phyloP scores from a whole-genome alignment of 2,888 invertebrate species.

The Drosophila anceps region DNA sequence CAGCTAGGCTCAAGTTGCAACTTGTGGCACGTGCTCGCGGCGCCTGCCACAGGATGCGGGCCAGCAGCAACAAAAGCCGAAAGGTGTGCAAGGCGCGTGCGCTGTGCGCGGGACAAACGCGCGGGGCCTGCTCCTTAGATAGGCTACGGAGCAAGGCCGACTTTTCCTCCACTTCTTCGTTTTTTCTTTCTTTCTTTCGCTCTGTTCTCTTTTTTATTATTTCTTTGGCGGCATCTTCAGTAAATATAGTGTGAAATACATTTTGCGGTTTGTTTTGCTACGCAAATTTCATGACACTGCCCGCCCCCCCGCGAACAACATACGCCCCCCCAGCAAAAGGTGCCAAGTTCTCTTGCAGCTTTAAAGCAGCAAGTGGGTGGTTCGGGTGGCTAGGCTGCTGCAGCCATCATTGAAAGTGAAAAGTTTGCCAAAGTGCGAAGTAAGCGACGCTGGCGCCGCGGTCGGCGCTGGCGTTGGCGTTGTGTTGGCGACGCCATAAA shows the following conservation, averaged over 20 bases:
- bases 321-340: constrained; percentile 49
- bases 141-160: constrained; percentile 15
- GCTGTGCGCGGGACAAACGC: constrained; percentile 28
- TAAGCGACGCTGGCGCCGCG: constrained; percentile 32
- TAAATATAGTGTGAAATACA: constrained; percentile 54
- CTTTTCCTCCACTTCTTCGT: background rate
- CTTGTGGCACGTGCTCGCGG: constrained; percentile 67
- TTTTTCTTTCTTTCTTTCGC: background rate
- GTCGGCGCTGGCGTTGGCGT: constrained; percentile 21
- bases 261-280: constrained; percentile 76
- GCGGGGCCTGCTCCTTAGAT: constrained; percentile 6
- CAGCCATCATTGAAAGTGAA: constrained; percentile 67
- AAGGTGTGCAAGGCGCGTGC: constrained; percentile 67
- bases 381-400: background rate
- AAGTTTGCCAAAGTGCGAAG: constrained; percentile 75
- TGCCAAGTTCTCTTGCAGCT: constrained; percentile 61
- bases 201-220: background rate
- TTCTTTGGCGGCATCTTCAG: constrained; percentile 15
- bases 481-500: constrained; percentile 46
- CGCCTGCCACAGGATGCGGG: constrained; percentile 25
- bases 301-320: background rate
- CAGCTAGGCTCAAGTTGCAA: constrained; percentile 58
- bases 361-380: constrained; percentile 27
- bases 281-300: constrained; percentile 53
- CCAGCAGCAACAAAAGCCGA: constrained; percentile 29